Base-by-base conservation (phyloP, 2,797 vertebrate species). In the Aphelocoma californica region DNA sequence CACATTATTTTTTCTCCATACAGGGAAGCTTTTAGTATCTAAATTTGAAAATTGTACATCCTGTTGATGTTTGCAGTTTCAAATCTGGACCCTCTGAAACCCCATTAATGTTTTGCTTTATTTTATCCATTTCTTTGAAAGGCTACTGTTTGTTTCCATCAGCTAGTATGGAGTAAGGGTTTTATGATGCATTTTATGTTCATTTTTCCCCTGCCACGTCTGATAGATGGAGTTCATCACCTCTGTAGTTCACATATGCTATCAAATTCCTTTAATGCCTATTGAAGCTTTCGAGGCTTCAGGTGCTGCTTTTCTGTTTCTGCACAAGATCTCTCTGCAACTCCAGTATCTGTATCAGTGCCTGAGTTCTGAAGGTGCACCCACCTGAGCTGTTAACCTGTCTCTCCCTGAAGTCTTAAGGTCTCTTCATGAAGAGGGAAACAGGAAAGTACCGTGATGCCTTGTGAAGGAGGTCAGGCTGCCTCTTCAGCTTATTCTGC, bases 251-350 rank as follows among this genome's bases (percentile, higher is more conserved):
- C 67, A 54, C 3, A 1, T 45, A 18, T 0, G 8, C 69, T 60
- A 2, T 44, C 38, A 38, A 25, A 75, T 92, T 80, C 34, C 62
- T 88, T 40, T 74, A 60, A n/a, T 67, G 34, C 74, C 38, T 51
- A 0, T 62, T 82, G 75, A 69, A 71, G 44, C 34, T 74, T 9
- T 80, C n/a, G 57, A 23, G 66, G 38, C 48, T 84, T 77, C 62
- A 88, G 34, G 79, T 64, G 29, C 57, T 69, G 69, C 61, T 85
- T 83, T 53, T 81, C 64, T 77, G 19, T 82, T 87, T 77, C 69
- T 88, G 62, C 17, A 23, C 25, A 40, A 67, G 38, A 48, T 54
- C 3, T 2, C 40, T 61, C 19, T 64, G 12, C 50, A 62, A 0
- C 18, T 89, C 20, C 24, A 56, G 14, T 31, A 19, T 75, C 62